phyloP scores from a whole-genome alignment of 2,113 vertebrate genomes.

The Gambusia affinis region DNA sequence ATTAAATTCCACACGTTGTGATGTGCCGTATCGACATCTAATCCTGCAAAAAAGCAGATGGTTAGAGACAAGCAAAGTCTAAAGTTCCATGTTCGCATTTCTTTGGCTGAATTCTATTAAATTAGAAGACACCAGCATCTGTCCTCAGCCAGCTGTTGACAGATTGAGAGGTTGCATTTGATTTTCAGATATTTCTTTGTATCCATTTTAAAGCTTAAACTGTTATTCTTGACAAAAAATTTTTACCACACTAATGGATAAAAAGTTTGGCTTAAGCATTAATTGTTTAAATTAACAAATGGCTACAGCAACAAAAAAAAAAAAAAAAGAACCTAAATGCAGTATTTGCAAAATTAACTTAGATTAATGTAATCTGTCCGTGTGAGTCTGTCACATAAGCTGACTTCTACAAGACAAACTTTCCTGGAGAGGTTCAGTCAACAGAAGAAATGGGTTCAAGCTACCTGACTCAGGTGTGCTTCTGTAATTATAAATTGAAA shows the following conservation, averaged over 20 bases:
- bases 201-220: neutral
- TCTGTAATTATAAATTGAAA: neutral
- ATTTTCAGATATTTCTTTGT: neutral
- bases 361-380: neutral
- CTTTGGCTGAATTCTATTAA: slow-evolving; percentile 51
- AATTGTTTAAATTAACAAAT: neutral
- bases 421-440: neutral
- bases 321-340: neutral
- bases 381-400: neutral
- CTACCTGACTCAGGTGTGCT: neutral
- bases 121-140: slow-evolving; percentile 56
- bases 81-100: slow-evolving; percentile 58
- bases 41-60: slow-evolving; percentile 61
- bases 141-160: slow-evolving; percentile 49
- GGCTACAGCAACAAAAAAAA: neutral
- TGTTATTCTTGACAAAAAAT: neutral
- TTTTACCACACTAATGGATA: neutral
- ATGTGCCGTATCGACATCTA: slow-evolving; percentile 27
- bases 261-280: neutral
- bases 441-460: neutral
- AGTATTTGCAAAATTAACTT: slow-evolving; percentile 1
- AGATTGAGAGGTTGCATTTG: neutral
- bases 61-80: slow-evolving; percentile 52
- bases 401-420: slow-evolving; percentile 4
- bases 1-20: slow-evolving; percentile 15